phyloP scores from a whole-genome alignment of 2,113 vertebrate species.

The Struthio camelus region DNA sequence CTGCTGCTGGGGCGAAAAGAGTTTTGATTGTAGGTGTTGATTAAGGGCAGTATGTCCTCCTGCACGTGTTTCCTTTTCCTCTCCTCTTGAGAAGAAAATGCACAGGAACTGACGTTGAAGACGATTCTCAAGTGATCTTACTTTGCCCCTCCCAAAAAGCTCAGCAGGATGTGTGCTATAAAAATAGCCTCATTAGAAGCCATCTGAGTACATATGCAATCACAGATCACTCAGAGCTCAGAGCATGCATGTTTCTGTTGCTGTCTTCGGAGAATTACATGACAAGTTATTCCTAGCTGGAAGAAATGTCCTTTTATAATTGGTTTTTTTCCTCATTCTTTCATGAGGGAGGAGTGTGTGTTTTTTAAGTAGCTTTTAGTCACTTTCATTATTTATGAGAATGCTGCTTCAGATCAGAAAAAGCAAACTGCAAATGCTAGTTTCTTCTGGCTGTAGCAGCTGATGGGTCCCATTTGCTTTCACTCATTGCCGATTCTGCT shows the following conservation, averaged over 20 bases:
- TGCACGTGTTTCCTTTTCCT: slow-evolving; percentile 14
- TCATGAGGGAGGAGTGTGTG: slow-evolving; percentile 60
- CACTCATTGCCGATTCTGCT: not conserved
- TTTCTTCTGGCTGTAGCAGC: slow-evolving; percentile 30
- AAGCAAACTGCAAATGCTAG: not conserved
- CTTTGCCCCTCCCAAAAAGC: slow-evolving; percentile 24
- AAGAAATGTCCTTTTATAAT: slow-evolving; percentile 70
- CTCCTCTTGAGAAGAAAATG: not conserved
- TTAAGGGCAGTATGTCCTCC: not conserved
- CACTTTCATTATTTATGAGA: slow-evolving; percentile 71
- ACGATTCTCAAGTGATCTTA: not conserved
- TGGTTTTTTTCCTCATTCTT: slow-evolving; percentile 42
- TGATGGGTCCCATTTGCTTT: not conserved
- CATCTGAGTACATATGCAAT: slow-evolving; percentile 39
- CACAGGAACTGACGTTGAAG: slow-evolving; percentile 25
- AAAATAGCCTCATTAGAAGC: slow-evolving; percentile 64
- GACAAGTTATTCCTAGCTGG: slow-evolving; percentile 72
- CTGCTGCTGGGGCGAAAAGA: not conserved
- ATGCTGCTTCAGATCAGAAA: slow-evolving; percentile 56
- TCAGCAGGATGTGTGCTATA: slow-evolving; percentile 58
- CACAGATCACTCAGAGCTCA: slow-evolving; percentile 46
- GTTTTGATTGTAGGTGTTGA: not conserved
- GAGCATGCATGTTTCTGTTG: slow-evolving; percentile 46
- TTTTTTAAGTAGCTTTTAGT: slow-evolving; percentile 73
- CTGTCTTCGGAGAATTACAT: slow-evolving; percentile 68